These are phyloP conservation scores for Saccopteryx leptura DNA, from an alignment of 2,113 vertebrate genomes.

Conservation along the genomic window DNA sequence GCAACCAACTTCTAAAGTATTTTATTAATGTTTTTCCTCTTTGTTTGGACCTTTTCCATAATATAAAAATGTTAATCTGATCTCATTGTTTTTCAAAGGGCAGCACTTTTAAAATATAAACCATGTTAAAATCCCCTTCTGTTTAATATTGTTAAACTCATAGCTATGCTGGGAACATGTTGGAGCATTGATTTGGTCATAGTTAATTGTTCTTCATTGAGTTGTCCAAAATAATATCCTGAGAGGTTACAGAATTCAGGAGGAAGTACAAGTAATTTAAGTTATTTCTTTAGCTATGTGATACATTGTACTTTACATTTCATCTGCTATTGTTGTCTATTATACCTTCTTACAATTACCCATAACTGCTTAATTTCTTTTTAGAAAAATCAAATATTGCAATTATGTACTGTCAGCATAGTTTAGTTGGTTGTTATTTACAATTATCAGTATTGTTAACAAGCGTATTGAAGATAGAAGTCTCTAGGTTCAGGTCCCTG, in stretches of 20 bases:
- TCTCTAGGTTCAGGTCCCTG: neutral
- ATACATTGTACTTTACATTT: conserved; percentile 74
- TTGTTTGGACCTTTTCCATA: conserved; percentile 11
- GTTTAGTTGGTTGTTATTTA: conserved; percentile 84
- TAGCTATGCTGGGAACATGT: conserved; percentile 14
- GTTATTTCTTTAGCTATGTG: conserved; percentile 74
- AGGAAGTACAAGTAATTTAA: conserved; percentile 62
- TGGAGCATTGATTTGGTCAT: conserved; percentile 33
- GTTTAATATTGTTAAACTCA: conserved; percentile 62
- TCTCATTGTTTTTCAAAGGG: conserved; percentile 40
- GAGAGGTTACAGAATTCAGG: conserved; percentile 65
- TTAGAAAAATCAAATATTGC: conserved; percentile 84
- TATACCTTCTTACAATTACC: conserved; percentile 76
- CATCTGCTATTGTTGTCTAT: conserved; percentile 78
- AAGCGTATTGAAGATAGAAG: neutral
- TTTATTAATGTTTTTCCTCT: conserved; percentile 62
- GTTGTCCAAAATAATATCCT: neutral
- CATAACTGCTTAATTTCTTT: conserved; percentile 67
- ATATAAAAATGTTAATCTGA: conserved; percentile 67
- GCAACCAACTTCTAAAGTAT: conserved; percentile 51
- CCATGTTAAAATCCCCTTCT: neutral
- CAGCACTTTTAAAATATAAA: neutral
- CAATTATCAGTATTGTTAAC: conserved; percentile 82
- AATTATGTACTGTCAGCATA: conserved; percentile 81
- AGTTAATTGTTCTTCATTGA: conserved; percentile 32